A percentile compares a stretch with the other conserved stretches of the same genome.
These are phyloP conservation scores for Melitaea athalia DNA, from an alignment of 2,888 invertebrate genomes.

Conservation along the genomic window DNA sequence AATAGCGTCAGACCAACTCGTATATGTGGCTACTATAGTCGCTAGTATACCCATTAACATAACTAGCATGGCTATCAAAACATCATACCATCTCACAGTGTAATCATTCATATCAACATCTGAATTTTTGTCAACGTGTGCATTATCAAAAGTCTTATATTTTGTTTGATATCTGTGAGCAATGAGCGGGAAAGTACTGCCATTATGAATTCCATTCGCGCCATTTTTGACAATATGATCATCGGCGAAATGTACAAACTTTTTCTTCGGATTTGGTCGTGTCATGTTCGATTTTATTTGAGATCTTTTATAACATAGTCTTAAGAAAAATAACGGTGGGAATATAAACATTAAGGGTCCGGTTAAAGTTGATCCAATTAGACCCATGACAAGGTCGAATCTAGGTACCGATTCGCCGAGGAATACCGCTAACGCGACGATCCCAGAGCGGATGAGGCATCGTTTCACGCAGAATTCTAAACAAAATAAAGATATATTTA, in stretches of 20 bases:
- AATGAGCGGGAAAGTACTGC: slow-evolving; percentile 51
- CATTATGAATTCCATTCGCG: slow-evolving; percentile 37
- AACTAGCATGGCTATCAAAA: slow-evolving; percentile 80
- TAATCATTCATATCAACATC: slow-evolving; percentile 52
- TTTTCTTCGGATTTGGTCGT: background rate
- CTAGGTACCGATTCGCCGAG: slow-evolving; percentile 91
- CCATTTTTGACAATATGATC: slow-evolving; percentile 4
- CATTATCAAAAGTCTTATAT: slow-evolving; percentile 62
- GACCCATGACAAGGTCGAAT: slow-evolving; percentile 92
- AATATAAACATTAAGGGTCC: slow-evolving; percentile 92
- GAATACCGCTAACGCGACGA: slow-evolving; percentile 87
- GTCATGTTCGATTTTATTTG: slow-evolving; percentile 38
- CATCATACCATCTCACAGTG: slow-evolving; percentile 70
- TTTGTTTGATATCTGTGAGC: slow-evolving; percentile 48
- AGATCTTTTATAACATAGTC: slow-evolving; percentile 81
- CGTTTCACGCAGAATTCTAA: slow-evolving; percentile 89
- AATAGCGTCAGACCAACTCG: slow-evolving; percentile 85
- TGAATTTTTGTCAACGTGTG: slow-evolving; percentile 23
- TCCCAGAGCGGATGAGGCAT: slow-evolving; percentile 85
- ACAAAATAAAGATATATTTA: background rate
- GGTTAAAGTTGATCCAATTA: slow-evolving; percentile 92
- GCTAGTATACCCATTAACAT: slow-evolving; percentile 84
- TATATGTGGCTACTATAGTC: slow-evolving; percentile 86
- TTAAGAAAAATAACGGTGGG: slow-evolving; percentile 91
- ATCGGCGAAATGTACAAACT: slow-evolving; percentile 8